These are phyloP conservation scores for Urosaurus nigricauda DNA, from an alignment of 2,797 vertebrate genomes.

Conservation along the genomic window DNA sequence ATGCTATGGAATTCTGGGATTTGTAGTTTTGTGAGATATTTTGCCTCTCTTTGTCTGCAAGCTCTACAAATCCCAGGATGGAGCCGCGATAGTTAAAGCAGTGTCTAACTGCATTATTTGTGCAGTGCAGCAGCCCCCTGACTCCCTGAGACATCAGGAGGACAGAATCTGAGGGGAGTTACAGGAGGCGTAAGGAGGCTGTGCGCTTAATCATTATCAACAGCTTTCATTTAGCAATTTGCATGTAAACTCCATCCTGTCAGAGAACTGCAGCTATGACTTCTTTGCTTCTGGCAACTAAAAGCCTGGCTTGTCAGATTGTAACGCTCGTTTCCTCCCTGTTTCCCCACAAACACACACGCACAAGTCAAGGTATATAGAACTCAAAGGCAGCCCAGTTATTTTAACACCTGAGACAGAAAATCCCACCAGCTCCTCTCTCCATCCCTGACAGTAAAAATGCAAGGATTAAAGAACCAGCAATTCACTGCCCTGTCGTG, in stretches of 20 bases:
- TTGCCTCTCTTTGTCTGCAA: no score
- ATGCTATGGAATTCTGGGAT: no score
- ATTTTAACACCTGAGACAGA: not conserved
- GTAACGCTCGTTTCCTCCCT: not conserved
- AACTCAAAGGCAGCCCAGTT: not conserved
- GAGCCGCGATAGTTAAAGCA: no score
- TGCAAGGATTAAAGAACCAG: not conserved
- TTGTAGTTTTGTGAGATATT: no score
- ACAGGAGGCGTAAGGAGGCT: not conserved
- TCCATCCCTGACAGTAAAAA: not conserved
- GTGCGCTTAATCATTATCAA: not conserved
- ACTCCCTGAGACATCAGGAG: no score
- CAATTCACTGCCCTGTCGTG: not conserved
- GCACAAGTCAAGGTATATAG: not conserved
- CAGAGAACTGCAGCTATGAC: not conserved
- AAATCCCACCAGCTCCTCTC: not conserved
- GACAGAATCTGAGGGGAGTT: not conserved
- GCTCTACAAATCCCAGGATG: no score
- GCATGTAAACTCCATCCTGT: not conserved
- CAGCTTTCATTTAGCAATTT: not conserved
- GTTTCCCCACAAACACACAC: not conserved
- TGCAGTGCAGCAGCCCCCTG: no score
- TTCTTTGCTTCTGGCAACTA: not conserved
- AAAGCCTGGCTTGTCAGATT: not conserved
- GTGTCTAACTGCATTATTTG: no score